Evolutionary conservation across 2,888 invertebrate species (phyloP), one percentile per base, ranked within the genome.

Genomic region (Standfussiana lucernea): DNA sequence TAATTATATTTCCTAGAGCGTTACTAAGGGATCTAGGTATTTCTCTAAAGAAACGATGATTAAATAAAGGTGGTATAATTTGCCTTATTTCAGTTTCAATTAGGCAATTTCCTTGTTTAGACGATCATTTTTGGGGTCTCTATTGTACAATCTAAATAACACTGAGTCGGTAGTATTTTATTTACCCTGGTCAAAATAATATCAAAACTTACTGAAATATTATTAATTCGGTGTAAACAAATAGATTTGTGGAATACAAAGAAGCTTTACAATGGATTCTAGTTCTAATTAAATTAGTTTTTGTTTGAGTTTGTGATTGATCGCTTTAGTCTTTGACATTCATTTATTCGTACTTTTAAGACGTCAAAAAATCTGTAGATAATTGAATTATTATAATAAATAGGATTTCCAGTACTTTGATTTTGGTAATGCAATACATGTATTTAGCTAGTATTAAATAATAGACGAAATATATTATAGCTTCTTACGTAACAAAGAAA

Each of bases 251-350:
- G 40, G 21, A 69, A 62, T 18, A 77, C 72, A 77, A 65, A 76
- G 18, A 0, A 21, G 66, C 35, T 75, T 47, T 37, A 37, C 8
- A 37, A 3, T 32, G 11, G 69, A 65, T 75, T 56, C 37, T 61
- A 77, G 24, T 72, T 74, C 15, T 80, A 80, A 77, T 77, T 68
- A 74, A 66, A 72, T 82, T 80, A 1, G 56, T 59, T 74, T 62
- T 59, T 59, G 59, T 74, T 71, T 65, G 56, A 67, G 66, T 78
- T 82, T 69, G 35, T 72, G 35, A 64, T 56, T 80, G 53, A 72
- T 67, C 15, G 69, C 42, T 70, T 75, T 28, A 42, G 32, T 72
- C 8, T 62, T 53, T 56, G 42, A 65, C 32, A 68, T 73, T 42
- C 2, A 65, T 50, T 61, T 35, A 35, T 8, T 28, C 7, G 37